A percentile compares a stretch with the other conserved stretches of the same genome.
Conservation (phyloP, 2,888 invertebrate species). For the Agapetus fuscipes region DNA sequence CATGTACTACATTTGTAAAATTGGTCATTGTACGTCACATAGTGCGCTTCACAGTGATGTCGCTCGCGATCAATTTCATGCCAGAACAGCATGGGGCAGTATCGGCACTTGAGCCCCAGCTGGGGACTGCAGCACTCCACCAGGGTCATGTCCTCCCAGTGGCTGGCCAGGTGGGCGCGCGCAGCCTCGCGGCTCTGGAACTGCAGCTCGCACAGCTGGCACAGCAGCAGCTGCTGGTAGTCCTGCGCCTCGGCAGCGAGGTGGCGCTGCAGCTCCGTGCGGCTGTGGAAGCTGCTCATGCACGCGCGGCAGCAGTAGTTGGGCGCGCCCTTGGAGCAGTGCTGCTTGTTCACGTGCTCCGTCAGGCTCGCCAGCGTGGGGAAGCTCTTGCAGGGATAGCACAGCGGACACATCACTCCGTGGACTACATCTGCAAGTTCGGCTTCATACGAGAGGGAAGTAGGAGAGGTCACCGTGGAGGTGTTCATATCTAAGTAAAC, state of each 20-base stretch:
- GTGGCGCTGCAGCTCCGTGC: slow-evolving; percentile 32
- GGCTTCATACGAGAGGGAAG: slow-evolving; percentile 30
- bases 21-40: slow-evolving; percentile 29
- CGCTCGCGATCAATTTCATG: slow-evolving; percentile 39
- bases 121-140: slow-evolving; percentile 36
- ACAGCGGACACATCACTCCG: slow-evolving; percentile 30
- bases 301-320: slow-evolving; percentile 37
- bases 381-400: slow-evolving; percentile 27
- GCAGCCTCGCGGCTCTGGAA: slow-evolving; percentile 34
- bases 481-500: slow-evolving; percentile 29
- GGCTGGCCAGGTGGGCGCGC: slow-evolving; percentile 33
- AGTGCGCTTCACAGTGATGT: slow-evolving; percentile 37
- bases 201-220: slow-evolving; percentile 44
- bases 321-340: slow-evolving; percentile 32
- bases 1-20: slow-evolving; percentile 38
- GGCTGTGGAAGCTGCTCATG: slow-evolving; percentile 33
- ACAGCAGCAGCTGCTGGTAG: slow-evolving; percentile 40
- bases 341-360: slow-evolving; percentile 35
- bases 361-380: slow-evolving; percentile 23
- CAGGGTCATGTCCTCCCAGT: slow-evolving; percentile 27
- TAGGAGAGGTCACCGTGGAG: slow-evolving; percentile 29
- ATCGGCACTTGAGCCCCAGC: slow-evolving; percentile 41
- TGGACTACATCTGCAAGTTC: slow-evolving; percentile 24
- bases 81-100: slow-evolving; percentile 42
- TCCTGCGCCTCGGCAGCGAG: slow-evolving; percentile 31